Evolutionary conservation across 2,797 vertebrate genomes (phyloP).

Genomic region (Yasuhikotakia modesta): DNA sequence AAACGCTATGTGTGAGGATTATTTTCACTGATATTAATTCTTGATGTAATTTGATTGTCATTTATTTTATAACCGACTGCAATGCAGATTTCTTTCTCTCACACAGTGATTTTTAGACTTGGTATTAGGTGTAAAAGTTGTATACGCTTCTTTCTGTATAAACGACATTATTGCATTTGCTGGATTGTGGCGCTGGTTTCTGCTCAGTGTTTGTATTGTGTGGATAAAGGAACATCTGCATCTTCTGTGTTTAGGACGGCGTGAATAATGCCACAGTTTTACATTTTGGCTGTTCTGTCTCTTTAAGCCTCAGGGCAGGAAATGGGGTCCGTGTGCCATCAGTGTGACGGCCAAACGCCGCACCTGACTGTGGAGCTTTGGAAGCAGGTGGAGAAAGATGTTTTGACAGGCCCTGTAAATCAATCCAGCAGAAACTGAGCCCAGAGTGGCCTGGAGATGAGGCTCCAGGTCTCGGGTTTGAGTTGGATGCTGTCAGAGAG

Average conservation of each 20-base stretch:
- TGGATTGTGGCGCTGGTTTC: no score
- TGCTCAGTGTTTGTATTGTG: background rate
- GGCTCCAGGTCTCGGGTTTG: conserved; percentile 74
- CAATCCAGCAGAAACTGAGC: conserved; percentile 83
- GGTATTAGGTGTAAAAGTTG: no score
- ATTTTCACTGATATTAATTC: no score
- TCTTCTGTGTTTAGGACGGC: background rate
- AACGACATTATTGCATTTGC: no score
- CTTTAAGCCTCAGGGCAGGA: conserved; percentile 52
- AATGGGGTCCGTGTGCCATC: conserved; percentile 44
- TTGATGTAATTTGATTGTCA: no score
- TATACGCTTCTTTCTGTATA: no score
- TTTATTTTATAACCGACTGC: no score
- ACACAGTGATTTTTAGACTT: no score
- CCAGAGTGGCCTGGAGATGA: conserved; percentile 71
- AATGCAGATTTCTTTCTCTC: no score
- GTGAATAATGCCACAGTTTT: background rate
- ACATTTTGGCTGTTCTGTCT: conserved; percentile 1
- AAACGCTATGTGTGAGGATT: no score
- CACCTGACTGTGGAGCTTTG: conserved; percentile 46
- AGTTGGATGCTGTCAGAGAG: conserved; percentile 78
- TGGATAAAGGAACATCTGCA: background rate
- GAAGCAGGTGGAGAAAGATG: conserved; percentile 73
- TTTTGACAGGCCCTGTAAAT: conserved; percentile 83
- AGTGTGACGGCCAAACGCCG: conserved; percentile 52